phyloP scores from a whole-genome alignment of 2,113 vertebrate species.

The Fulmarus glacialis region DNA sequence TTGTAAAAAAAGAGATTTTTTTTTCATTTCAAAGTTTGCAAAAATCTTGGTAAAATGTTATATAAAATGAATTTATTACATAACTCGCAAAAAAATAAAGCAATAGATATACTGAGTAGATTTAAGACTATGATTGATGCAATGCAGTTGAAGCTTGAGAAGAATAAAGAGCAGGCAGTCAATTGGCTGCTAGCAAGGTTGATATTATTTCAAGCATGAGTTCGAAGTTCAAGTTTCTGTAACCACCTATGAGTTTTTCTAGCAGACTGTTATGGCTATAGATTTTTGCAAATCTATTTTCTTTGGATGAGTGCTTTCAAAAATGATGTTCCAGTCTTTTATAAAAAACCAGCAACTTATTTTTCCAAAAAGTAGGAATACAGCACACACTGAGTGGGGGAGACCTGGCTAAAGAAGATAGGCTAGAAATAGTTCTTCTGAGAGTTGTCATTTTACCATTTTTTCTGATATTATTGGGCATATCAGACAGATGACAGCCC shows the following conservation, averaged over 20 bases:
- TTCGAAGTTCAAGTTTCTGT: neutral
- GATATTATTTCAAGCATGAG: neutral
- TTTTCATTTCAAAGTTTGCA: neutral
- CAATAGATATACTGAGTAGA: neutral
- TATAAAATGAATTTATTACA: neutral
- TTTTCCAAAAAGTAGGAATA: neutral
- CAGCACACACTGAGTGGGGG: neutral
- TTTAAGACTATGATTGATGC: neutral
- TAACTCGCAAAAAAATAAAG: neutral
- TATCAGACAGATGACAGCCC: neutral
- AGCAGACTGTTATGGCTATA: neutral
- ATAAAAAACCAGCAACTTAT: neutral
- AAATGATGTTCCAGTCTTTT: neutral
- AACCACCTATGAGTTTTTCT: neutral
- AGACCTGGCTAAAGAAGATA: neutral
- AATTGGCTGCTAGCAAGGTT: neutral
- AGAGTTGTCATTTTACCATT: neutral
- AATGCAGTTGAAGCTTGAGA: neutral
- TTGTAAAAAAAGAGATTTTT: neutral
- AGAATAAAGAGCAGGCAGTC: neutral
- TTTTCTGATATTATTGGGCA: neutral
- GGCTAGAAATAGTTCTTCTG: neutral
- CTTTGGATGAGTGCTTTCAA: neutral
- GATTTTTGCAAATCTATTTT: neutral
- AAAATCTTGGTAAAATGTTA: neutral